A percentile compares a stretch with the other conserved stretches of the same genome.
Conservation (phyloP, 2,797 vertebrate genomes). For the Capromys pilorides region DNA sequence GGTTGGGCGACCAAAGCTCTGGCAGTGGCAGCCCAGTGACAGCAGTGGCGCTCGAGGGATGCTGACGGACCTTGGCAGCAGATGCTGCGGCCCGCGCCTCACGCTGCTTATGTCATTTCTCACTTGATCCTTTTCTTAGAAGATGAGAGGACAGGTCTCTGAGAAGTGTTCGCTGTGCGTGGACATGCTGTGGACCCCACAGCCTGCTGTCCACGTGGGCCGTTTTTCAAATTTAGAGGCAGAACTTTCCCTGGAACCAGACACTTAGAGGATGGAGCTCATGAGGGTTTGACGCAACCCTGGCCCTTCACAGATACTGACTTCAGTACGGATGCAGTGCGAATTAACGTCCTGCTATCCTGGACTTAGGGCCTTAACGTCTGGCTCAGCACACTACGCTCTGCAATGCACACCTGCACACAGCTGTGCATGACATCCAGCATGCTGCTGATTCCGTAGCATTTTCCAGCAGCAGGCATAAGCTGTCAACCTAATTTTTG, state of each 20-base stretch:
- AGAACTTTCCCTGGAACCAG: constrained; percentile 27
- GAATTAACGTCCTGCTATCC: not conserved
- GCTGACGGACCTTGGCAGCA: no score
- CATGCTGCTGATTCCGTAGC: not conserved
- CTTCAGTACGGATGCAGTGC: not conserved
- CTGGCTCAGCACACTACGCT: not conserved
- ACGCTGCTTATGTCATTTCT: not conserved
- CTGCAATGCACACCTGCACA: not conserved
- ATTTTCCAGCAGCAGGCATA: not conserved
- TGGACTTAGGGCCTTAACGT: not conserved
- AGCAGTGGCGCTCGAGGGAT: not conserved
- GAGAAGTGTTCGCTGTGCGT: rapidly evolving
- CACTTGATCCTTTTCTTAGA: not conserved
- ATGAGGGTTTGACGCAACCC: not conserved
- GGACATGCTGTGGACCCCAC: not conserved
- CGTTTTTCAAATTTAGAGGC: not conserved
- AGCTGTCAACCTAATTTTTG: not conserved
- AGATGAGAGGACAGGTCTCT: not conserved
- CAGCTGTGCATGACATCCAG: not conserved
- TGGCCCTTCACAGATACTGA: not conserved
- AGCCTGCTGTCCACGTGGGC: not conserved
- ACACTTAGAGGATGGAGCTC: not conserved
- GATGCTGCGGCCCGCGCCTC: not conserved
- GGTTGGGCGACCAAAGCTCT: not conserved
- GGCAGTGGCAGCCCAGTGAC: not conserved